Percentiles rank a stretch among this genome's conserved stretches.
Evolutionary conservation across 2,113 vertebrate genomes (phyloP).

Genomic region (Rhinolophus sinicus): DNA sequence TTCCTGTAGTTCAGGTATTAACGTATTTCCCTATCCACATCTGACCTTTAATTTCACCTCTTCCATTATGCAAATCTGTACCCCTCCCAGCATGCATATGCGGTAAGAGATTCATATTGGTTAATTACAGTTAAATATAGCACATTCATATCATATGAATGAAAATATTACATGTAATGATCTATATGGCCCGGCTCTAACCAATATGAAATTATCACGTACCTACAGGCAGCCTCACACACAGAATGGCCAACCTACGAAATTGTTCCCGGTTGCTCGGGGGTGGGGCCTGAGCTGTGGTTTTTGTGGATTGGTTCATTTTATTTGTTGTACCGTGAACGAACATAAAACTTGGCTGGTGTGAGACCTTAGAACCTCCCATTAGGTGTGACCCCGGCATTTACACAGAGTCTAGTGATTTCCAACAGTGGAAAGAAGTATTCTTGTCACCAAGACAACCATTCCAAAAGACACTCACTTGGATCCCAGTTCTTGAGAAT

Average conservation of each 20-base stretch:
- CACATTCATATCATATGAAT: neutral
- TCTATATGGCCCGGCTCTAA: conserved; percentile 70
- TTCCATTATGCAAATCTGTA: conserved; percentile 74
- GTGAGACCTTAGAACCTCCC: neutral
- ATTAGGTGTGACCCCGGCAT: neutral
- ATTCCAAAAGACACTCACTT: neutral
- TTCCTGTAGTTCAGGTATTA: conserved; percentile 99
- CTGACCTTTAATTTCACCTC: conserved; percentile 82
- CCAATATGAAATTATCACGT: conserved; percentile 82
- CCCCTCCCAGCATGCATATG: conserved; percentile 82
- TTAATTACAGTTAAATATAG: conserved; percentile 68
- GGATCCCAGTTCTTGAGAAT: neutral
- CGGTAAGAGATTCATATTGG: conserved; percentile 85
- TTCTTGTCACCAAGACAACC: neutral
- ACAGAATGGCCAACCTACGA: conserved; percentile 74
- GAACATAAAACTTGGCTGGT: neutral
- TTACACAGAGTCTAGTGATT: neutral
- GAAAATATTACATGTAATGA: conserved; percentile 36
- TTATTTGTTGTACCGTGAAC: neutral
- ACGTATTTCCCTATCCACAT: conserved; percentile 85
- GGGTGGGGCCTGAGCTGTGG: conserved; percentile 74
- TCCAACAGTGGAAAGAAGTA: neutral
- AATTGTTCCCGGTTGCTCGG: conserved; percentile 78
- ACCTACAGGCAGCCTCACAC: conserved; percentile 39
- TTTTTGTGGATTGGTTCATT: conserved; percentile 79